Percentiles rank a stretch among this genome's conserved stretches.
phyloP scores from a whole-genome alignment of 1,140 invertebrate species.

The Trinorchestia longiramus region DNA sequence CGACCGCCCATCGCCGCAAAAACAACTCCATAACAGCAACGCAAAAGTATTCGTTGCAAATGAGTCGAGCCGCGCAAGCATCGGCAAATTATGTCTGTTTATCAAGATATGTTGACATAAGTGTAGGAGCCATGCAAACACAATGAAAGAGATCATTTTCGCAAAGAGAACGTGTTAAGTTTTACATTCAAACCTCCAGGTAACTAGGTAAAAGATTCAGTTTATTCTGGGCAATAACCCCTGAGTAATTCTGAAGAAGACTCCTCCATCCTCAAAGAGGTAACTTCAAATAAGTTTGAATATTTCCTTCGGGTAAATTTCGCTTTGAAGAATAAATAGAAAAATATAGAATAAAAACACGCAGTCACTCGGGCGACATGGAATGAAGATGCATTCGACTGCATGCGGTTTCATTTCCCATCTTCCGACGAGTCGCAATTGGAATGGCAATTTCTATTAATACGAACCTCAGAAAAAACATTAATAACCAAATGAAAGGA shows the following conservation, averaged over 20 bases:
- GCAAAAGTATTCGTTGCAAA: neutral
- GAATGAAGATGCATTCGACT: neutral
- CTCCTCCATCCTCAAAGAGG: neutral
- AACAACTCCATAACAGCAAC: neutral
- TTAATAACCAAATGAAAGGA: conserved; percentile 28
- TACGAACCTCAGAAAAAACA: neutral
- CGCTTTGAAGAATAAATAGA: neutral
- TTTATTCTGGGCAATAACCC: neutral
- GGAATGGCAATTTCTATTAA: conserved; percentile 27
- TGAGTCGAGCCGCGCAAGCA: neutral
- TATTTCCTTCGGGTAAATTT: neutral
- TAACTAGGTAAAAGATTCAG: neutral
- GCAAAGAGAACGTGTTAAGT: neutral
- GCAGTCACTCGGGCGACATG: neutral
- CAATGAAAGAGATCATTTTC: neutral
- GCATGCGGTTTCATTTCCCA: neutral
- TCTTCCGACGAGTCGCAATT: conserved; percentile 16
- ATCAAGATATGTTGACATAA: neutral
- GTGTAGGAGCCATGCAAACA: neutral
- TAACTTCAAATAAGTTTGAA: neutral
- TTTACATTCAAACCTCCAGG: neutral
- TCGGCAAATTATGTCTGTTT: neutral
- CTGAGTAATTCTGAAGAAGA: neutral
- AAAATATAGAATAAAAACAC: neutral
- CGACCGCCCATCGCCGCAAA: neutral